Evolutionary conservation across 2,113 vertebrate species (phyloP).

Genomic region (Pantherophis guttatus): DNA sequence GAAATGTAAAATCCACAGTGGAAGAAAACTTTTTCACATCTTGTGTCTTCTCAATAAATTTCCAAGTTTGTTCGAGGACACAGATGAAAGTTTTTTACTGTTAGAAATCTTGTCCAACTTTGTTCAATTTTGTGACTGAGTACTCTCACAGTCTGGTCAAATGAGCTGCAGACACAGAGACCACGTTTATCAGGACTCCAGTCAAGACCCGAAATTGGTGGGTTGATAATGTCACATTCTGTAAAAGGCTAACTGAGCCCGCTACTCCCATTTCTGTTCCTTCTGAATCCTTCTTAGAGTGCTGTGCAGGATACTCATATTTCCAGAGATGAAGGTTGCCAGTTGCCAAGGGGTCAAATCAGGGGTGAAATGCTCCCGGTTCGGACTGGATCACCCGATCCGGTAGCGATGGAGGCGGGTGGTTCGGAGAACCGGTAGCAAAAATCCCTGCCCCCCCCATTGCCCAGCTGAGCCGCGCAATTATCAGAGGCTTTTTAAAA

Average conservation of each 20-base stretch:
- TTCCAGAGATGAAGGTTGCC: constrained; percentile 97
- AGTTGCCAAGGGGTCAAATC: constrained; percentile 29
- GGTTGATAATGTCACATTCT: constrained; percentile 91
- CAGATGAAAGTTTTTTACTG: constrained; percentile 26
- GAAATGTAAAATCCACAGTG: constrained; percentile 15
- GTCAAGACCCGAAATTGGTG: constrained; percentile 93
- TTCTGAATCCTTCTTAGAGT: constrained; percentile 82
- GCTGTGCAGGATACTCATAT: constrained; percentile 90
- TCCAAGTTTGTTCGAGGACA: constrained; percentile 41
- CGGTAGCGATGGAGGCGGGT: no score
- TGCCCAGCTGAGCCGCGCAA: no score
- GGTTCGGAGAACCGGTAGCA: no score
- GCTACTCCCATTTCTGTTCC: constrained; percentile 85
- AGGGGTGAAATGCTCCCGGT: no score
- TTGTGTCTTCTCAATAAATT: constrained; percentile 12
- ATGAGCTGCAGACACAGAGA: constrained; percentile 88
- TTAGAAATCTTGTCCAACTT: constrained; percentile 66
- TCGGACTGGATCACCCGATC: no score
- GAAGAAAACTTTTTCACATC: constrained; percentile 20
- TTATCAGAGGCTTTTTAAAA: no score
- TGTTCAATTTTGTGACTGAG: constrained; percentile 90
- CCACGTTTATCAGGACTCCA: constrained; percentile 98
- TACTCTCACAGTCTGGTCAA: constrained; percentile 91
- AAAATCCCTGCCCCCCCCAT: no score
- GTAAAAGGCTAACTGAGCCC: constrained; percentile 85